phyloP scores from a whole-genome alignment of 2,888 invertebrate species.

The Bellardia bayeri region DNA sequence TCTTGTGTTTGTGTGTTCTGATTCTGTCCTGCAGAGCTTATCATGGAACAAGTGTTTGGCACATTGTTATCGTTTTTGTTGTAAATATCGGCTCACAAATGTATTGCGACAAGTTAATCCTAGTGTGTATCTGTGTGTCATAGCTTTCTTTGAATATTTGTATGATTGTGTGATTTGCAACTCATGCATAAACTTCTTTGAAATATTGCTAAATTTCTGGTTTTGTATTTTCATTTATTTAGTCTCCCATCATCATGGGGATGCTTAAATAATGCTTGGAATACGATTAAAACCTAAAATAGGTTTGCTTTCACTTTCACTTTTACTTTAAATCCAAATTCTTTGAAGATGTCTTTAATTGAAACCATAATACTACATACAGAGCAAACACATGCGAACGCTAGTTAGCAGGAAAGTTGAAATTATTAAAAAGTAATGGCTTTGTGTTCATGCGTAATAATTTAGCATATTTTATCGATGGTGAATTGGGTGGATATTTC shows the following conservation, averaged over 20 bases:
- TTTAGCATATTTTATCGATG: constrained; percentile 7
- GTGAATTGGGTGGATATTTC: constrained; percentile 7
- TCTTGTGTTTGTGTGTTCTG: not conserved
- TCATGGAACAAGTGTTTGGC: not conserved
- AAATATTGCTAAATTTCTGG: not conserved
- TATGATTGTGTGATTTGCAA: too few species aligned
- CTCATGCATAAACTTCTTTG: not conserved
- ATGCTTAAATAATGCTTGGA: not conserved
- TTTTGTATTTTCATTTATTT: not conserved
- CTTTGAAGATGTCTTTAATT: not conserved
- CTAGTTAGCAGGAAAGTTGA: not conserved
- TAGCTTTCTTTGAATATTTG: not conserved
- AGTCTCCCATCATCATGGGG: not conserved
- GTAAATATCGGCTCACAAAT: not conserved
- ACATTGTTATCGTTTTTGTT: constrained; percentile 21
- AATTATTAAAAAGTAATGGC: constrained; percentile 18
- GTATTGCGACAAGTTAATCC: not conserved
- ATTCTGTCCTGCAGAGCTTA: not conserved
- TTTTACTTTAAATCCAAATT: not conserved
- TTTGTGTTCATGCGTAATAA: constrained; percentile 24
- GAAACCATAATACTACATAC: not conserved
- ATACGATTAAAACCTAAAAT: not conserved
- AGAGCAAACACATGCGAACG: not conserved
- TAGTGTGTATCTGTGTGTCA: not conserved
- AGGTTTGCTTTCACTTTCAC: not conserved